Conservation (phyloP, 2,888 invertebrate species). For the Eupithecia insigniata region DNA sequence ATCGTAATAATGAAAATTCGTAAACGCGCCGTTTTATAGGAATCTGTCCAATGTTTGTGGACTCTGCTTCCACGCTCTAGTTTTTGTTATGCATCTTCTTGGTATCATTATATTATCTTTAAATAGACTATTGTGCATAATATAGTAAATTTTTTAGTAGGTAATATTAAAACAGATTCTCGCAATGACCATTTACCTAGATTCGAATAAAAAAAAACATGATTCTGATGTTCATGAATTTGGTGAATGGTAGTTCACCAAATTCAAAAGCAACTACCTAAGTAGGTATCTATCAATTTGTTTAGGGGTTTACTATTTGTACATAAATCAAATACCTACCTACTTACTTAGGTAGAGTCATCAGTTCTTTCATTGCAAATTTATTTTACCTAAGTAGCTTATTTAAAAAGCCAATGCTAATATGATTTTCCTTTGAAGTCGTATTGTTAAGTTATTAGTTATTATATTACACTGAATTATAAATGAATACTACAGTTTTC, state of each 20-base stretch:
- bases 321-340: background rate
- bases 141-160: no score
- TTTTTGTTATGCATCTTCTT: background rate
- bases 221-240: no score
- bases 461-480: background rate
- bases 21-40: conserved; percentile 53
- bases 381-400: background rate
- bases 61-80: background rate
- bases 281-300: no score
- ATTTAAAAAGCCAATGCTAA: background rate
- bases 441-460: background rate
- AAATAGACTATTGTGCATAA: background rate
- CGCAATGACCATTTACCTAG: no score
- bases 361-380: background rate
- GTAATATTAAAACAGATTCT: no score
- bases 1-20: conserved; percentile 58
- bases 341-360: background rate
- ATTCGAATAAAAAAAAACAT: no score
- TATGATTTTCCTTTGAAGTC: background rate
- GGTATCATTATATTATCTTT: background rate
- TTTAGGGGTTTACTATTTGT: no score
- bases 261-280: no score
- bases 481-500: background rate
- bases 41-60: conserved; percentile 35
- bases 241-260: no score